These are phyloP conservation scores for Ceyx erithaca DNA, from an alignment of 2,797 vertebrate genomes.

Conservation along the genomic window DNA sequence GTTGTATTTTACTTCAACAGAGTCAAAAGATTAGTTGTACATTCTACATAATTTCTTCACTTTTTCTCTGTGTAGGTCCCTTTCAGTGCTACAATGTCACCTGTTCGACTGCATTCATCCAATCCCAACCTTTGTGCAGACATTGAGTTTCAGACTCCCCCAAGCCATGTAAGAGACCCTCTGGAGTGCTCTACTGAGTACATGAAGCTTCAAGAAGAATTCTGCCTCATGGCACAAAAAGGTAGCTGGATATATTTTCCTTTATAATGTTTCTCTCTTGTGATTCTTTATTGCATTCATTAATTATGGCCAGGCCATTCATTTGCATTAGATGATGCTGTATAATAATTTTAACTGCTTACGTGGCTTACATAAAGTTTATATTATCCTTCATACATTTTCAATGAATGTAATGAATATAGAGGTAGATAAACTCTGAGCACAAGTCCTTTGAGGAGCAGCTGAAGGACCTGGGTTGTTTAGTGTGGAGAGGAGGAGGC, in stretches of 20 bases:
- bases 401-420: neutral
- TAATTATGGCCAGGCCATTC: neutral
- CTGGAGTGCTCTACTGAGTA: constrained; percentile 91
- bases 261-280: neutral
- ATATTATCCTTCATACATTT: neutral
- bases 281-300: neutral
- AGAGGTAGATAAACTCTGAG: neutral
- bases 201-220: constrained; percentile 97
- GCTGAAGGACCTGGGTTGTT: too few relatives aligned
- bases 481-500: too few relatives aligned
- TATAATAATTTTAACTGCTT: neutral
- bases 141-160: constrained; percentile 91
- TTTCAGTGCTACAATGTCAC: constrained; percentile 92
- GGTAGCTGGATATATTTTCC: constrained; percentile 75
- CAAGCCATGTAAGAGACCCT: constrained; percentile 86
- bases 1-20: neutral
- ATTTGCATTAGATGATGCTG: neutral
- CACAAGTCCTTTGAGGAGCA: too few relatives aligned
- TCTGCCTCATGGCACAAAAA: constrained; percentile 97
- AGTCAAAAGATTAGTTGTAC: neutral
- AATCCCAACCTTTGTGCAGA: constrained; percentile 98
- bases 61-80: constrained; percentile 85
- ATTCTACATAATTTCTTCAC: neutral
- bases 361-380: neutral
- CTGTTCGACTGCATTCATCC: constrained; percentile 93